Evolutionary conservation across 2,888 invertebrate genomes (phyloP).

Genomic region (Eupithecia exiguata): DNA sequence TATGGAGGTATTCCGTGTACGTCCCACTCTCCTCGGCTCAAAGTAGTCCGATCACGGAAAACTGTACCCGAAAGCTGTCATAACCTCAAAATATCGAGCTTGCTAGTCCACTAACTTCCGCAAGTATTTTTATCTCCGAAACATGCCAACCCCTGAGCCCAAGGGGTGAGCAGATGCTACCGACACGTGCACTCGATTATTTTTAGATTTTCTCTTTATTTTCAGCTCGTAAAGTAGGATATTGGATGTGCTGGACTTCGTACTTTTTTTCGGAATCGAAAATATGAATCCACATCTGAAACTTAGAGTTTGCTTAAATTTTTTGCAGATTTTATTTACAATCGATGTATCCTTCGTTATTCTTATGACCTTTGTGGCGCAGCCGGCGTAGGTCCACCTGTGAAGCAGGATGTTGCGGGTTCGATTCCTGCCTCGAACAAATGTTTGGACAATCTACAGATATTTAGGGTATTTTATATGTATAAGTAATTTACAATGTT

Average conservation of each 20-base stretch:
- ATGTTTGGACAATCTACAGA: not conserved
- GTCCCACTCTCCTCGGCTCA: no score
- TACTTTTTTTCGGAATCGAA: slow-evolving; percentile 1
- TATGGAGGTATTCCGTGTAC: no score
- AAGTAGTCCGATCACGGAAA: no score
- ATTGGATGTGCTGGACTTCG: slow-evolving; percentile 12
- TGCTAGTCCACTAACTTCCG: slow-evolving; percentile 2
- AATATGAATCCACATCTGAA: not conserved
- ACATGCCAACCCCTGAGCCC: slow-evolving; percentile 23
- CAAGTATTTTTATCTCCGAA: slow-evolving; percentile 29
- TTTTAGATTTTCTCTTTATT: slow-evolving; percentile 18
- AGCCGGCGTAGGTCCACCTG: not conserved
- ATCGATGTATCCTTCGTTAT: not conserved
- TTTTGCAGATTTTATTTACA: not conserved
- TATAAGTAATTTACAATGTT: no score
- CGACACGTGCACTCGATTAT: slow-evolving; percentile 26
- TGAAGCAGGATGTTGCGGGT: not conserved
- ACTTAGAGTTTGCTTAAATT: not conserved
- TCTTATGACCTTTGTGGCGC: not conserved
- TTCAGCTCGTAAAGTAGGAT: slow-evolving; percentile 8
- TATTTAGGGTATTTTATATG: no score
- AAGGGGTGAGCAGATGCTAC: slow-evolving; percentile 25
- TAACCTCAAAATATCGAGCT: slow-evolving; percentile 19
- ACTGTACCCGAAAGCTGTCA: not conserved
- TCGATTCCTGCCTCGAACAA: not conserved